phyloP scores from a whole-genome alignment of 2,888 invertebrate species.

The Oasisia sp. region DNA sequence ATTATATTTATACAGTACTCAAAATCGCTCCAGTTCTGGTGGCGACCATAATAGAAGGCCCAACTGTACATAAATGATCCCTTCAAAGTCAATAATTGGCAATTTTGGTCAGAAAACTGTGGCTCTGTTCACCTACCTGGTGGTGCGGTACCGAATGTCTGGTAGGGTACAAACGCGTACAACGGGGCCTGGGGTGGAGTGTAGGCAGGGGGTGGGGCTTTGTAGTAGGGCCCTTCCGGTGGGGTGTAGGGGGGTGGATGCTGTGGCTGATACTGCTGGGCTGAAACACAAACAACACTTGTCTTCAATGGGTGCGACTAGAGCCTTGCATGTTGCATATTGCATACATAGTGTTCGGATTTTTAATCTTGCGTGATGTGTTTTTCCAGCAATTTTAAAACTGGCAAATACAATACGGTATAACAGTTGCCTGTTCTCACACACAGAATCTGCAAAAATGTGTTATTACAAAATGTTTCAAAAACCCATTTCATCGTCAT shows the following conservation, averaged over 20 bases:
- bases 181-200: constrained; percentile 65
- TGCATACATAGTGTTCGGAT: not conserved
- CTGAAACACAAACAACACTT: constrained; percentile 29
- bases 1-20: too few relatives aligned
- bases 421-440: not conserved
- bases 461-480: not conserved
- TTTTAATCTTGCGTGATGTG: not conserved
- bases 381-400: not conserved
- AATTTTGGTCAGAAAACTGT: not conserved
- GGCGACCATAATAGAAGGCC: too few relatives aligned
- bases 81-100: too few relatives aligned
- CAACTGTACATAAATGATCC: too few relatives aligned
- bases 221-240: constrained; percentile 87
- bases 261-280: constrained; percentile 71
- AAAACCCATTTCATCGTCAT: not conserved
- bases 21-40: too few relatives aligned
- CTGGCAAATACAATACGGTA: not conserved
- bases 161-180: constrained; percentile 63
- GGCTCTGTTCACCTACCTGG: constrained; percentile 63
- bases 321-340: not conserved
- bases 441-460: not conserved
- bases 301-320: not conserved
- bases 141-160: constrained; percentile 69
- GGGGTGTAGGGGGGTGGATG: constrained; percentile 89
- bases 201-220: constrained; percentile 88